Conservation (phyloP, 2,888 invertebrate species). For the Falcaria lacertinaria region DNA sequence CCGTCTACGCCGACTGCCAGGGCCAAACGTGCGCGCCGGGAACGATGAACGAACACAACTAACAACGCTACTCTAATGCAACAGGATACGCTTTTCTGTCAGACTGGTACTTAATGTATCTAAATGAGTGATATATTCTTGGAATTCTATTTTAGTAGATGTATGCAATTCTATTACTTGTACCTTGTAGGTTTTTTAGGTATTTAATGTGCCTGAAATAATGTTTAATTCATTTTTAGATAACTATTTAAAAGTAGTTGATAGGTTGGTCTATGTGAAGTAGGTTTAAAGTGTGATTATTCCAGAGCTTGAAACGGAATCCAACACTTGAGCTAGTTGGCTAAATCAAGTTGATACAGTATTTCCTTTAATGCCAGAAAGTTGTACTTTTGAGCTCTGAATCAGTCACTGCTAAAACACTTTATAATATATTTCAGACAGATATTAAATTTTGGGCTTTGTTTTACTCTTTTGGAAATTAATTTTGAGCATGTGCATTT, state of each 20-base stretch:
- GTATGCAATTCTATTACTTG: neutral
- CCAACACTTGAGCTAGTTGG: too few relatives aligned
- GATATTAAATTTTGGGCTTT: too few relatives aligned
- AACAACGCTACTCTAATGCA: constrained; percentile 7
- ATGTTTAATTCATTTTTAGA: neutral
- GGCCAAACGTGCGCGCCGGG: constrained; percentile 60
- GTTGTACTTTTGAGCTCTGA: too few relatives aligned
- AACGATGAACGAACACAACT: constrained; percentile 38
- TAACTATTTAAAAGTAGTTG: neutral
- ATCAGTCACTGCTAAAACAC: too few relatives aligned
- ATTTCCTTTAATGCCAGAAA: too few relatives aligned
- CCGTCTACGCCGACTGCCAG: constrained; percentile 39
- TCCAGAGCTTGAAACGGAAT: neutral
- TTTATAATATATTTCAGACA: too few relatives aligned
- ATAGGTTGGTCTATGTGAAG: neutral
- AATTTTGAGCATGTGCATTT: too few relatives aligned
- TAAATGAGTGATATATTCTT: constrained; percentile 21
- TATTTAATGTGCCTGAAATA: neutral
- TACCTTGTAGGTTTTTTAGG: neutral
- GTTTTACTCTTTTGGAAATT: too few relatives aligned
- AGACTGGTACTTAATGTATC: constrained; percentile 26
- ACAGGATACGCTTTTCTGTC: constrained; percentile 29
- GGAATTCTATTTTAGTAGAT: constrained; percentile 4
- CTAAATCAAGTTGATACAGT: too few relatives aligned
- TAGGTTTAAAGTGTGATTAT: neutral